Evolutionary conservation across 2,113 vertebrate species (phyloP).

Genomic region (Ailuropoda melanoleuca): DNA sequence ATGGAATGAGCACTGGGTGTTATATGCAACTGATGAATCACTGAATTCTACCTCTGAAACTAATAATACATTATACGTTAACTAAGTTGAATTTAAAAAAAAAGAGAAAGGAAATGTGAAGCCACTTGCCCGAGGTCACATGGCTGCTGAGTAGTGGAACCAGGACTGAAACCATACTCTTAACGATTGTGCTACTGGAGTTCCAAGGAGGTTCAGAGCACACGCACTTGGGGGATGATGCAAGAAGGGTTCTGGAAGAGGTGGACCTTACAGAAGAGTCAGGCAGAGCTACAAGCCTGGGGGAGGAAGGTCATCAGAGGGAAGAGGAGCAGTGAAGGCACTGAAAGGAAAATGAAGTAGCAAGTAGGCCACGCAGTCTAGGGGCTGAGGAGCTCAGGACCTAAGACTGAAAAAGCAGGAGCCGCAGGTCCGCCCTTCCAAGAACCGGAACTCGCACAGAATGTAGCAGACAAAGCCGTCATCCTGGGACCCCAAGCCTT

Average conservation of each 20-base stretch:
- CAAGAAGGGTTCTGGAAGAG: not conserved
- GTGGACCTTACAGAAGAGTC: not conserved
- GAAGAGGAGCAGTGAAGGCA: not conserved
- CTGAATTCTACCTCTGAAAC: not conserved
- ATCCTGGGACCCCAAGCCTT: not conserved
- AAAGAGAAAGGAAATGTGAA: not conserved
- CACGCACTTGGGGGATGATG: not conserved
- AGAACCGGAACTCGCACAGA: not conserved
- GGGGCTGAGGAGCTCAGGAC: not conserved
- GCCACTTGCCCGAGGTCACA: not conserved
- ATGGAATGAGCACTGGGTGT: not conserved
- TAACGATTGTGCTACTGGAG: not conserved
- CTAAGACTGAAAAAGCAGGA: not conserved
- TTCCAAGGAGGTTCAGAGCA: not conserved
- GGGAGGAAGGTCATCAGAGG: not conserved
- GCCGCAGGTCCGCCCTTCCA: not conserved
- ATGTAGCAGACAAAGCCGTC: not conserved
- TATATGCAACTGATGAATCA: not conserved
- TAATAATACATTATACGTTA: not conserved
- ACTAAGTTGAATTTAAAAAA: not conserved
- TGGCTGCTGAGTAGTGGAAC: not conserved
- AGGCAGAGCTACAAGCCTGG: not conserved
- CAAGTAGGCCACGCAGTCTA: not conserved
- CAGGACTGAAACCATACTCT: not conserved
- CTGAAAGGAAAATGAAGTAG: not conserved